A percentile compares a stretch with the other conserved stretches of the same genome.
These are phyloP conservation scores for Pogonognathellus flavescens DNA, from an alignment of 1,140 invertebrate species.

Conservation along the genomic window DNA sequence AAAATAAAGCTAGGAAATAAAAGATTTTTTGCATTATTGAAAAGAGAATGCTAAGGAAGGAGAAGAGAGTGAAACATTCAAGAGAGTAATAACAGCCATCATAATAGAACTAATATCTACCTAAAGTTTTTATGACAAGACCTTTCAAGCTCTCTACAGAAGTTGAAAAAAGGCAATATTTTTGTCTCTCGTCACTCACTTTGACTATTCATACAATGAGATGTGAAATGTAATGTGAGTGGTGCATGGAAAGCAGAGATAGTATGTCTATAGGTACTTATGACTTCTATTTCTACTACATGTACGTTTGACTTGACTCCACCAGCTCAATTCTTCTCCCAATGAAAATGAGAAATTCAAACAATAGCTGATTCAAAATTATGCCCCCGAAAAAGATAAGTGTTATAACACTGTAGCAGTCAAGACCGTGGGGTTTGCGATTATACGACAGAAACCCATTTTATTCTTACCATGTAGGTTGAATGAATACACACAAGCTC, in stretches of 20 bases:
- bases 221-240: constrained; percentile 17
- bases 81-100: constrained; percentile 42
- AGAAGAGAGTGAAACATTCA: constrained; percentile 44
- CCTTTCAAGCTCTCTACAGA: constrained; percentile 26
- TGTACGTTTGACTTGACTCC: constrained; percentile 19
- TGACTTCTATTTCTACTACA: too few species aligned
- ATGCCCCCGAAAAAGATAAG: neutral
- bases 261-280: neutral
- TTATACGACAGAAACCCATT: neutral
- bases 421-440: neutral
- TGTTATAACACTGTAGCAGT: neutral
- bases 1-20: neutral
- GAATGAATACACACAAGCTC: too few species aligned
- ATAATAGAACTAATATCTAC: constrained; percentile 41
- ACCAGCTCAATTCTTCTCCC: neutral
- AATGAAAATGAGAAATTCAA: constrained; percentile 48
- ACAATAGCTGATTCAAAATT: constrained; percentile 30
- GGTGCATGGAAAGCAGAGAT: neutral
- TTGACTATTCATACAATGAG: constrained; percentile 41
- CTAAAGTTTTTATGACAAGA: constrained; percentile 42
- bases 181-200: constrained; percentile 45
- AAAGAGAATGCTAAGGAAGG: neutral
- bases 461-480: neutral
- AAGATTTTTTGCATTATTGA: constrained; percentile 45
- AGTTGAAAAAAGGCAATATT: constrained; percentile 45